phyloP scores from a whole-genome alignment of 2,797 vertebrate genomes.

The Streptopelia turtur region DNA sequence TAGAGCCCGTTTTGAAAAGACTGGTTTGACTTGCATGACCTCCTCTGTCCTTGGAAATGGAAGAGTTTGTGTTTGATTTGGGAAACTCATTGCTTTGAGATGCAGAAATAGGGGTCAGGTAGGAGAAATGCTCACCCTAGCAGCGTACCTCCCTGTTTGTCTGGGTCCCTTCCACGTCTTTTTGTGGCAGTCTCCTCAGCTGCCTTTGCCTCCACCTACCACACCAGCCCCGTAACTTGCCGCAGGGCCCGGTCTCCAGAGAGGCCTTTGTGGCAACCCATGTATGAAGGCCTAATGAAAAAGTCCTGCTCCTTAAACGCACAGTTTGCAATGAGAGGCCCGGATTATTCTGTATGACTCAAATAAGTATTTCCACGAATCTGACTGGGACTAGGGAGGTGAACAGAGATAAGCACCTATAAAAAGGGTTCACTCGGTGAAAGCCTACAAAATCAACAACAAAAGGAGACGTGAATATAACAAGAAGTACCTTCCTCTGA shows the following conservation, averaged over 20 bases:
- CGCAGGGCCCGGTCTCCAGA: neutral
- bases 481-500: neutral
- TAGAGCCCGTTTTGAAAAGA: neutral
- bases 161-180: neutral
- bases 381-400: neutral
- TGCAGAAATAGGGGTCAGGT: neutral
- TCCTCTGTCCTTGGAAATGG: neutral
- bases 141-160: neutral
- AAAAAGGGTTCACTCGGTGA: neutral
- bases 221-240: neutral
- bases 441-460: neutral
- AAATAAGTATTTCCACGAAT: neutral
- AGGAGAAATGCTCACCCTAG: neutral
- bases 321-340: neutral
- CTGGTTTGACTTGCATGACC: neutral
- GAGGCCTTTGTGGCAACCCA: neutral
- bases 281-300: neutral
- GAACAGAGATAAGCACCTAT: neutral
- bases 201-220: neutral
- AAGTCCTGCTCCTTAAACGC: neutral
- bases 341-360: neutral
- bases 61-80: neutral
- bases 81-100: neutral
- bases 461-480: neutral
- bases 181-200: neutral